A percentile compares a stretch with the other conserved stretches of the same genome.
phyloP scores from a whole-genome alignment of 2,888 invertebrate genomes.

The Ceraclea dissimilis region DNA sequence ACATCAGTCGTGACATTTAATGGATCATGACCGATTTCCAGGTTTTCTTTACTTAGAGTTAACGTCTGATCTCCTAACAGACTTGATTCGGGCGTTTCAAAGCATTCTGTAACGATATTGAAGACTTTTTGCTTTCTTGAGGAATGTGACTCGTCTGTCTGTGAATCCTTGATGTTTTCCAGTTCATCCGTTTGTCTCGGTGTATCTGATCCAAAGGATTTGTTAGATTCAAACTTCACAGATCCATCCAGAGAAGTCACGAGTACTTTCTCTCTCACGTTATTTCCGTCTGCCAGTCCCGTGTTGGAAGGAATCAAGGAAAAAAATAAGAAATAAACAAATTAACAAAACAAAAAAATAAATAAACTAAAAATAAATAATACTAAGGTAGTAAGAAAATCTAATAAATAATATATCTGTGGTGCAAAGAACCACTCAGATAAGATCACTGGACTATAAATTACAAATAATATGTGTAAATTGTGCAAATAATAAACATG shows the following conservation, averaged over 20 bases:
- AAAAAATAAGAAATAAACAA: constrained; percentile 18
- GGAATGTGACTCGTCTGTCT: neutral
- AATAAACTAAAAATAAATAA: constrained; percentile 11
- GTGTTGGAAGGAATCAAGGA: constrained; percentile 13
- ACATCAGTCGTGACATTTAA: constrained; percentile 3
- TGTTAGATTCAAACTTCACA: constrained; percentile 1
- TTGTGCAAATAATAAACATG: neutral
- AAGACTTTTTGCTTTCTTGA: constrained; percentile 19
- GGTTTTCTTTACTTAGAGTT: constrained; percentile 9
- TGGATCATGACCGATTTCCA: constrained; percentile 23
- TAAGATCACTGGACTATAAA: neutral
- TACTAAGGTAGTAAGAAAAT: constrained; percentile 1
- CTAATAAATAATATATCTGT: neutral
- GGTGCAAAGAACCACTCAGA: neutral
- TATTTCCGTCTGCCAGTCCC: constrained; percentile 15
- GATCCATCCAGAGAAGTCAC: constrained; percentile 13
- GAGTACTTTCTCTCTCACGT: constrained; percentile 7
- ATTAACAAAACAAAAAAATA: constrained; percentile 13
- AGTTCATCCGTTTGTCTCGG: neutral
- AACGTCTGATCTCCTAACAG: constrained; percentile 9
- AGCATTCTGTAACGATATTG: constrained; percentile 22
- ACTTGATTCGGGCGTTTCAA: constrained; percentile 21
- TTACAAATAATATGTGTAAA: constrained; percentile 3
- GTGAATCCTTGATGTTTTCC: neutral
- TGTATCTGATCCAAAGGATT: neutral